phyloP scores from a whole-genome alignment of 2,113 vertebrate species.

The Synodontis membranacea region DNA sequence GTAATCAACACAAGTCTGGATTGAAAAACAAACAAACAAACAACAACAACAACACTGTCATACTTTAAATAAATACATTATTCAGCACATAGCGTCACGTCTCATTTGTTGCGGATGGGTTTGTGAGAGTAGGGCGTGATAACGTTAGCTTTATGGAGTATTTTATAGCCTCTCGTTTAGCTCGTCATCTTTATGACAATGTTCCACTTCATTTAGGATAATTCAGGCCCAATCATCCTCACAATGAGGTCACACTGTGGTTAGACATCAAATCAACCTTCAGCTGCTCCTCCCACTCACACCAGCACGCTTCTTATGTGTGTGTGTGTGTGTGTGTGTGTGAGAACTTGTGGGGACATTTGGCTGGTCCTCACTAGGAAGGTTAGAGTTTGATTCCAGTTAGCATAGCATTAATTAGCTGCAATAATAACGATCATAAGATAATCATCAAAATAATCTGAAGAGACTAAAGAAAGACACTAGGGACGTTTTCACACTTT shows the following conservation, averaged over 20 bases:
- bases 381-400: background rate
- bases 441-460: too few relatives aligned
- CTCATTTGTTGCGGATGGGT: constrained; percentile 24
- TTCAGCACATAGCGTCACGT: constrained; percentile 30
- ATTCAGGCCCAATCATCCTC: constrained; percentile 42
- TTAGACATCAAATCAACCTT: constrained; percentile 53
- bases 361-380: background rate
- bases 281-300: constrained; percentile 37
- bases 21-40: background rate
- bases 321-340: constrained; percentile 11
- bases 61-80: constrained; percentile 39
- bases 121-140: constrained; percentile 2
- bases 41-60: constrained; percentile 13
- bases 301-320: background rate
- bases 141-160: constrained; percentile 27
- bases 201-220: constrained; percentile 48
- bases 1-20: constrained; percentile 10
- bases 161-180: constrained; percentile 40
- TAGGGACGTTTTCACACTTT: too few relatives aligned
- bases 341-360: background rate
- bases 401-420: background rate
- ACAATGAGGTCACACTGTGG: constrained; percentile 41
- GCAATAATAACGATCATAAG: background rate
- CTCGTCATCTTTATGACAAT: constrained; percentile 39
- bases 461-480: too few relatives aligned